Evolutionary conservation across 2,888 invertebrate genomes (phyloP), one percentile per base, ranked within the genome.

Genomic region (Cephus pygmeus): DNA sequence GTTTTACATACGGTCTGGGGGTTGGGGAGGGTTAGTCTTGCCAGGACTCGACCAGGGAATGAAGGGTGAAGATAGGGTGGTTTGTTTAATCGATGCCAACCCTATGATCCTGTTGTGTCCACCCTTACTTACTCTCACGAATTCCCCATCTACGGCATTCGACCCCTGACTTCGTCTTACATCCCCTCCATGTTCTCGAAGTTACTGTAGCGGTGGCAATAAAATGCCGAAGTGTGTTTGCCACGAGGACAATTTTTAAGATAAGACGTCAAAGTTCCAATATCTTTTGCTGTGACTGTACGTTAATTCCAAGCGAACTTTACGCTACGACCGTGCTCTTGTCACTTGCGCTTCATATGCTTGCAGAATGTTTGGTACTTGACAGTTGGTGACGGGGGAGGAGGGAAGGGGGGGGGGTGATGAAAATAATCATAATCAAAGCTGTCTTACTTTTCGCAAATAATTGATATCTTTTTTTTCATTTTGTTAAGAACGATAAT

Each of bases 71-170:
- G 79, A 82, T 82, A 83, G 88, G 88, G 85, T 84, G 85, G 88
- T 89, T 90, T 90, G 90, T 90, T 90, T 90, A 90, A 90, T 90
- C 90, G 89, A 90, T 90, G 90, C 85, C 84, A 76, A 75, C 75
- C 75, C 84, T 79, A 71, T 83, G 85, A 87, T 87, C 87, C 86
- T 85, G 84, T 83, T 83, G 83, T 81, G 84, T 85, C 83, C 83
- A 83, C 83, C 83, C 81, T 82, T 56, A 82, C 79, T 83, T 81
- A 80, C 85, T 85, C 84, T 84, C 84, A 82, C 80, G 79, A 68
- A 75, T 36, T 69, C 76, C 76, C 71, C 71, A 12, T 33, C 71
- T 34, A 56, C 56, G 23, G 23, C 23, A 56, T 23, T 56, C 56
- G 9, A 9, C 23, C 56, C 56, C 15, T 56, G 23, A 23, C 23